Percentiles rank a stretch among this genome's conserved stretches.
phyloP scores from a whole-genome alignment of 2,888 invertebrate species.

The Dynastes grantii region DNA sequence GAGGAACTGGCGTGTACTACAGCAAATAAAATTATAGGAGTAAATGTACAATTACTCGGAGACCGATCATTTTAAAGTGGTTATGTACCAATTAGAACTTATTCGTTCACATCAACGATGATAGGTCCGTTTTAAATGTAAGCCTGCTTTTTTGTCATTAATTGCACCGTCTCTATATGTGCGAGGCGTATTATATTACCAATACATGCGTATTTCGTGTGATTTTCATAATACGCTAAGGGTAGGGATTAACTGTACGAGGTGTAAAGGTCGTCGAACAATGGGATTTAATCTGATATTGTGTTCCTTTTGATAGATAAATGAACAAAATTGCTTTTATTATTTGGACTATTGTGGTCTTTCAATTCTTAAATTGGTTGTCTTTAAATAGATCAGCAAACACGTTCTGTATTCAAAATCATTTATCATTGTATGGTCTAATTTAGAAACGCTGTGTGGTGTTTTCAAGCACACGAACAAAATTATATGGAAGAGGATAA shows the following conservation, averaged over 20 bases:
- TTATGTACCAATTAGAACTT: slow-evolving; percentile 45
- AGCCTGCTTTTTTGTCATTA: slow-evolving; percentile 42
- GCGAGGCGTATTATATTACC: slow-evolving; percentile 7
- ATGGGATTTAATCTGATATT: slow-evolving; percentile 36
- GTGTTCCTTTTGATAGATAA: slow-evolving; percentile 28
- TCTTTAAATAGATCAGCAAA: slow-evolving; percentile 29
- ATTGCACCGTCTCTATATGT: slow-evolving; percentile 13
- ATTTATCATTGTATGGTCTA: neutral
- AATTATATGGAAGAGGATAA: neutral
- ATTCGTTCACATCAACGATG: slow-evolving; percentile 32
- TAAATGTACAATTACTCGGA: slow-evolving; percentile 40
- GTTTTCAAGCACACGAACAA: neutral
- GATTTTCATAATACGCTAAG: slow-evolving; percentile 14
- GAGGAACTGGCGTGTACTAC: slow-evolving; percentile 31
- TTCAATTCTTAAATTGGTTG: slow-evolving; percentile 27
- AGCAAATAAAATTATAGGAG: slow-evolving; percentile 44
- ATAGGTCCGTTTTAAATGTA: slow-evolving; percentile 39
- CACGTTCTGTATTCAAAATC: slow-evolving; percentile 4
- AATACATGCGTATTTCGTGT: slow-evolving; percentile 26
- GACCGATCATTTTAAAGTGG: slow-evolving; percentile 47
- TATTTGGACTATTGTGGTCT: slow-evolving; percentile 22
- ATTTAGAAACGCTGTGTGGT: neutral
- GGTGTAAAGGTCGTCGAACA: slow-evolving; percentile 37
- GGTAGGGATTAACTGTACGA: slow-evolving; percentile 28
- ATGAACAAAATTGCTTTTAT: slow-evolving; percentile 36